Evolutionary conservation across 2,797 vertebrate genomes (phyloP), one percentile per base, ranked within the genome.

Genomic region (Cottoperca gobio): DNA sequence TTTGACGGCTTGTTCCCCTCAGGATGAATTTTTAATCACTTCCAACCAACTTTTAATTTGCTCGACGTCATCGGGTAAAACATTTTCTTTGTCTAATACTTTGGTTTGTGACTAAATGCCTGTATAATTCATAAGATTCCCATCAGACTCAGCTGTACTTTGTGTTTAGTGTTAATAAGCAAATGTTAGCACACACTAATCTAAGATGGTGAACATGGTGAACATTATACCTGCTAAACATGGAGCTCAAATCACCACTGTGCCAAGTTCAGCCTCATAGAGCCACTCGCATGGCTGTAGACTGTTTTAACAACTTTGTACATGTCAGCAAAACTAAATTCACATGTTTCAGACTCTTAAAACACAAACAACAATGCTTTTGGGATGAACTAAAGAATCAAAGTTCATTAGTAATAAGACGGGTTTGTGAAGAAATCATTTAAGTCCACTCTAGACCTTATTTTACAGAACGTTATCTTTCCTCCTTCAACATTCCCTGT

Each of bases 341-440:
- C n/a, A 23, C 19, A 17, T 40, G 21, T 42, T 57, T 73, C 40
- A 54, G 54, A 35, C 42, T 35, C 21, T 11, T 68, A 21, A 71
- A 73, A 50, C 24, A n/a, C n/a, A n/a, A n/a, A 49, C n/a, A 48
- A 17, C 24, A 7, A 26, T 23, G 23, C 2, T 65, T 64, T 37
- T 43, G 26, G 42, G 16, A 63, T 35, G 33, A 37, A 54, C 46
- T 31, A n/a, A 53, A 61, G 40, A 65, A 21, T 54, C 78, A 1
- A 33, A 45, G 40, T 61, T 85, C 10, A 43, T 39, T 37, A 49
- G 49, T 13, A 61, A 53, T 68, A 31, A 31, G 37, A 35, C 3
- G 0, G 19, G 11, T 45, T 42, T 53, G 31, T 26, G 9, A 46
- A 50, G 0, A 55, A 76, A 21, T 43, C 12, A 3, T 67, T 46